Base-by-base conservation (phyloP, 1,140 invertebrate genomes). In the Drosophila cardini region DNA sequence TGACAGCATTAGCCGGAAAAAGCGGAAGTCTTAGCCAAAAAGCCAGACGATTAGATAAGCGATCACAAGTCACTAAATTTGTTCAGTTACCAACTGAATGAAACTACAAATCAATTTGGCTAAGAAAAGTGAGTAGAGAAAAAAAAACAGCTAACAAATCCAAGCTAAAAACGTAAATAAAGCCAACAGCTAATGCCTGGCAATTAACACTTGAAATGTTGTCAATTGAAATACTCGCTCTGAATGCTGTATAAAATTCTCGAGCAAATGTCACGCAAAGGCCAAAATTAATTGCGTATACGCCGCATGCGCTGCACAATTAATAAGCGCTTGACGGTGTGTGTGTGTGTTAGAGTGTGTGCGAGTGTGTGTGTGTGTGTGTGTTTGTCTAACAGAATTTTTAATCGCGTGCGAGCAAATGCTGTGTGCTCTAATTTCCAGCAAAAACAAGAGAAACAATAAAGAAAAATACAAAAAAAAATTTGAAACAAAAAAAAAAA, bases 251-350 rank as follows among this genome's bases (percentile, higher is more conserved):
- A 38, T 5, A 50, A 50, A 50, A 50, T 26, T 50, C 21, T 32
- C 26, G 48, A 50, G 48, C 5, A 3, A 34, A 38, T 32, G 61
- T 65, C 69, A 65, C 32, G 52, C 43, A 65, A 36, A 21, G 62
- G 46, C 53, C 52, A 26, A 50, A 58, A 53, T 32, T 53, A 72
- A 70, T 70, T 74, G 52, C 65, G 71, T 53, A 73, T 73, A 73
- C 71, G 71, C 38, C 70, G 64, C 56, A 55, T 73, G 64, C 62
- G 69, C 69, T 56, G 56, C 71, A 48, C 56, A 73, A 62, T 73
- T 73, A 61, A 53, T 50, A 58, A 72, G 56, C 53, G 21, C 15
- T 32, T 34, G 38, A 15, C 46, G 38, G n/a, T 38, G 45, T 52
- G 32, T n/a, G 10, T 21, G 30, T n/a, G 48, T 50, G 4, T 55